Percentiles rank a stretch among this genome's conserved stretches.
phyloP scores from a whole-genome alignment of 2,113 vertebrate genomes.

The Tragelaphus imberbis region DNA sequence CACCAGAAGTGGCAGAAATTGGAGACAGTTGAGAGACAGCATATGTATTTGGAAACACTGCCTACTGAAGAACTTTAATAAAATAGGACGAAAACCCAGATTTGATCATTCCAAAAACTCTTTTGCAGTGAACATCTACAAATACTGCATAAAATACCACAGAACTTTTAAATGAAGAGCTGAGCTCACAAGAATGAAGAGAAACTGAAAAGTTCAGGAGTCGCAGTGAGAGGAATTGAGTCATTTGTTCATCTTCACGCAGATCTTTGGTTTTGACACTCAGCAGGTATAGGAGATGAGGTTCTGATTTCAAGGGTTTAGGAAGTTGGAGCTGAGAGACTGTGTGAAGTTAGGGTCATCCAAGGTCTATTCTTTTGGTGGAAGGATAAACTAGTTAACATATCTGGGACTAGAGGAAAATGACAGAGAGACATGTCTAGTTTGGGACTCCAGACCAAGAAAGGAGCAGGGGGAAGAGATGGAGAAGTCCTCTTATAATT shows the following conservation, averaged over 20 bases:
- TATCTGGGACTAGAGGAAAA: background rate
- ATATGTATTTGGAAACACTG: background rate
- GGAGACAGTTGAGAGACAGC: background rate
- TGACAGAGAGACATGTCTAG: background rate
- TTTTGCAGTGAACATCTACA: background rate
- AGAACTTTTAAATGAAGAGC: background rate
- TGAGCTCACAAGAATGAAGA: background rate
- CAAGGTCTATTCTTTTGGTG: background rate
- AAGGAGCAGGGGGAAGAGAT: background rate
- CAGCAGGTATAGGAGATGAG: background rate
- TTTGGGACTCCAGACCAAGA: background rate
- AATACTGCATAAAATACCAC: background rate
- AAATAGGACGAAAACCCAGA: background rate
- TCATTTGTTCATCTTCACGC: background rate
- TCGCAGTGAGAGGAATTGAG: background rate
- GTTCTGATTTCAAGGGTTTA: background rate
- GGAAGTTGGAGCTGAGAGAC: background rate
- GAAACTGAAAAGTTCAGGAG: background rate
- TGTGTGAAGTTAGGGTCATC: background rate
- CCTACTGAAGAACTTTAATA: background rate
- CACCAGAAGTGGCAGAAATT: background rate
- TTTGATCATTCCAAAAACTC: background rate
- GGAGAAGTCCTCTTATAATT: background rate
- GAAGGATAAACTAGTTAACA: background rate
- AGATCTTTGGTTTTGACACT: background rate